Evolutionary conservation across 2,888 invertebrate species (phyloP).

Genomic region (Neocrepidodera transversa): DNA sequence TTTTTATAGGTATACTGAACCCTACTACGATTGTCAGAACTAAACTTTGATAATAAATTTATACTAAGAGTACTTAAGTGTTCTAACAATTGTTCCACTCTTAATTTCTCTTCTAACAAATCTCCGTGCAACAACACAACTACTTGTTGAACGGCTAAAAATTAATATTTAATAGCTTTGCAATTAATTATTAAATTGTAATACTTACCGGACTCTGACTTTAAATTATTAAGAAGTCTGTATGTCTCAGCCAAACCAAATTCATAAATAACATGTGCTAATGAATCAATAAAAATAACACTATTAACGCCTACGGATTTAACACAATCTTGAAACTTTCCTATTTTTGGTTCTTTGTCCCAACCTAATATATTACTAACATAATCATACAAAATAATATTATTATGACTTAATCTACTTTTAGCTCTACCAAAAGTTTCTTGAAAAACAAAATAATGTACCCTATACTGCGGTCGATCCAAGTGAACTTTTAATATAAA

Average conservation of each 20-base stretch:
- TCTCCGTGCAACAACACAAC: constrained; percentile 61
- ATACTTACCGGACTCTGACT: constrained; percentile 57
- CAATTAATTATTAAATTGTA: constrained; percentile 21
- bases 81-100: constrained; percentile 60
- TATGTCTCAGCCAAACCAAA: constrained; percentile 50
- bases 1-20: constrained; percentile 61
- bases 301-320: constrained; percentile 38
- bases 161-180: background rate
- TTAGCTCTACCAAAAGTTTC: constrained; percentile 43
- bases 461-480: constrained; percentile 40
- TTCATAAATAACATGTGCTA: constrained; percentile 50
- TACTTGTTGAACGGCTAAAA: constrained; percentile 50
- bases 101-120: constrained; percentile 59
- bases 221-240: constrained; percentile 47
- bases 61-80: constrained; percentile 58
- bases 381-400: constrained; percentile 46
- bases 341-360: constrained; percentile 23
- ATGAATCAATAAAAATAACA: constrained; percentile 54
- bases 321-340: constrained; percentile 39
- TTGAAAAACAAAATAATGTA: constrained; percentile 54
- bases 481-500: constrained; percentile 48
- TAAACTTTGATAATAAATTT: constrained; percentile 57
- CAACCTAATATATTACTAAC: constrained; percentile 45
- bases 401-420: constrained; percentile 21
- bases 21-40: constrained; percentile 50